Conservation (phyloP, 30 jellyfish, hydroid and myxozoan genomes). For the Clytia hemisphaerica region DNA sequence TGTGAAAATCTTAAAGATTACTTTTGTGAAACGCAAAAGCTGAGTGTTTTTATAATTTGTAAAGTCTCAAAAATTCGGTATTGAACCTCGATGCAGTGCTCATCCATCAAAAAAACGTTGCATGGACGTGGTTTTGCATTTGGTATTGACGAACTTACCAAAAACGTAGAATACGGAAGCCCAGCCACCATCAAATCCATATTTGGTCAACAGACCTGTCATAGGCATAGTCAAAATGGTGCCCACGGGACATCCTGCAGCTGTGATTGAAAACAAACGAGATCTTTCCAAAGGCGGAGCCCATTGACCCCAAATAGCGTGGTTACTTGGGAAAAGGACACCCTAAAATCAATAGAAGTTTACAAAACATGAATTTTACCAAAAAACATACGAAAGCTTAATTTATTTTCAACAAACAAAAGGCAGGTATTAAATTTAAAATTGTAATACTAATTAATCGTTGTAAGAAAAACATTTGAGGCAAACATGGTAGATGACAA, state of each 20-base stretch:
- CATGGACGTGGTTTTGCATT: no score
- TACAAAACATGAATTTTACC: not conserved
- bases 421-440: not conserved
- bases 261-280: conserved; percentile 93
- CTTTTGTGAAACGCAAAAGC: no score
- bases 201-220: conserved; percentile 97
- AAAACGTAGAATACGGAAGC: conserved; percentile 97
- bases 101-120: no score
- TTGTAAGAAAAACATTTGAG: no score
- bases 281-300: conserved; percentile 99
- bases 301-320: conserved; percentile 99
- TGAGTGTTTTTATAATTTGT: no score
- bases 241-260: conserved; percentile 99
- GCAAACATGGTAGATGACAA: no score
- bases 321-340: conserved; percentile 97
- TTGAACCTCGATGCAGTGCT: no score
- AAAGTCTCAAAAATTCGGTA: no score
- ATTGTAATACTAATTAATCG: not conserved
- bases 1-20: no score
- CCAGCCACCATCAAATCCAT: conserved; percentile 99
- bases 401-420: not conserved
- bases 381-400: no score
- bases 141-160: conserved; percentile 64
- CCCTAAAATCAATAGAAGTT: conserved; percentile 64
- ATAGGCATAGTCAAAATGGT: conserved; percentile 98